Evolutionary conservation across 2,888 invertebrate genomes (phyloP).

Genomic region (Macroteleia sp.): DNA sequence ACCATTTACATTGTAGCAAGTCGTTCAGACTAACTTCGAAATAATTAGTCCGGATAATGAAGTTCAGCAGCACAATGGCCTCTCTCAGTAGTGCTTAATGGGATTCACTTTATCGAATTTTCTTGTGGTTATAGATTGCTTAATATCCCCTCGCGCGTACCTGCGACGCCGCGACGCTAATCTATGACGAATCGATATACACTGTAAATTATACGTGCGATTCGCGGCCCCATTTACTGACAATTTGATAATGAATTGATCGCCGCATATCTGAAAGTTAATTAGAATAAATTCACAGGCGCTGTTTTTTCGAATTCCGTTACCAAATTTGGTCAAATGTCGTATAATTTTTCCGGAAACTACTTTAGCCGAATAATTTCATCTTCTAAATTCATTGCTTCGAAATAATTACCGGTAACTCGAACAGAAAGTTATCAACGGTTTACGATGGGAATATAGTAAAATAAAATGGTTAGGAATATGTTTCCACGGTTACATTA

Average conservation of each 20-base stretch:
- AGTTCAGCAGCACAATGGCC: constrained; percentile 78
- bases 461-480: too few species aligned
- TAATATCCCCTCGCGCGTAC: constrained; percentile 67
- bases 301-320: too few species aligned
- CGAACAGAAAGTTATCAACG: too few species aligned
- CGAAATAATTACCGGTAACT: too few species aligned
- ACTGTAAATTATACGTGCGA: constrained; percentile 37
- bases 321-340: too few species aligned
- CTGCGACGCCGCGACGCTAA: constrained; percentile 16
- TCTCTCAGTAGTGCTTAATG: constrained; percentile 73
- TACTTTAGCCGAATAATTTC: too few species aligned
- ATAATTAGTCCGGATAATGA: constrained; percentile 82
- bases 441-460: too few species aligned
- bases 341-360: too few species aligned
- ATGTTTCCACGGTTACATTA: too few species aligned
- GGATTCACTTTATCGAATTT: constrained; percentile 74
- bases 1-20: constrained; percentile 79
- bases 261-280: constrained; percentile 10
- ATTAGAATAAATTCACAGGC: too few species aligned
- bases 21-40: constrained; percentile 80
- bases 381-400: too few species aligned
- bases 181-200: constrained; percentile 41
- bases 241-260: constrained; percentile 26
- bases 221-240: too few species aligned
- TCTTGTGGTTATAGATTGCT: constrained; percentile 77